Base-by-base conservation (phyloP, 2,113 vertebrate species). In the Melanerpes aurifrons region DNA sequence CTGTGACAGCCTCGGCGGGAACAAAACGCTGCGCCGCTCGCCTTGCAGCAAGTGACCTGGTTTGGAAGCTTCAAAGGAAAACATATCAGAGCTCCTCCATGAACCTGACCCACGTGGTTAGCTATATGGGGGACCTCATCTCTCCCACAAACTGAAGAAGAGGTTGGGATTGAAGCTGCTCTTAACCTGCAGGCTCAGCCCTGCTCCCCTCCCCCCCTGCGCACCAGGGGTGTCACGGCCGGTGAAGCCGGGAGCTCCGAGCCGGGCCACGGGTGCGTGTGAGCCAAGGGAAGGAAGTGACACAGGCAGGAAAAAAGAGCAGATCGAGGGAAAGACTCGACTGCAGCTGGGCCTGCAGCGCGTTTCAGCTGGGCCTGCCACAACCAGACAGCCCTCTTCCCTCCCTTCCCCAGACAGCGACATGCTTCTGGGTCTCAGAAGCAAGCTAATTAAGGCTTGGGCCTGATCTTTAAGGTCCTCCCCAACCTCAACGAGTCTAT, bases 271-370 rank as follows among this genome's bases (percentile, higher is more conserved):
- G 93, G 91, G 89, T 94, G 74, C 82, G 92, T 17, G 86, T 45
- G 95, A 97, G 97, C 97, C 94, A 97, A 95, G 97, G 97, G 97
- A 98, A 98, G 97, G 97, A 98, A 98, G 96, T 97, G 97, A 98
- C 97, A 98, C 94, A 97, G 96, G 97, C 97, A 97, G 97, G 96
- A 97, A 97, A 96, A 96, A 82, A 95, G 79, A 94, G 95, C 79
- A 94, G 96, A 96, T 86, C 32, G 93, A 97, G 97, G 97, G 96
- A 96, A 95, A 88, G 95, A 87, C 96, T 92, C 89, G 9, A 45
- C 80, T 86, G 94, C 96, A 97, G 95, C 94, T 48, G 94, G 92
- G 96, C 90, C 95, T 68, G 92, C 84, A 75, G 72, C 1, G 28
- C 50, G 1, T 19, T 68, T 59, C 14, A 1, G 1, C 71, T 2